phyloP scores from a whole-genome alignment of 2,888 invertebrate genomes.

The Heliconius erato region DNA sequence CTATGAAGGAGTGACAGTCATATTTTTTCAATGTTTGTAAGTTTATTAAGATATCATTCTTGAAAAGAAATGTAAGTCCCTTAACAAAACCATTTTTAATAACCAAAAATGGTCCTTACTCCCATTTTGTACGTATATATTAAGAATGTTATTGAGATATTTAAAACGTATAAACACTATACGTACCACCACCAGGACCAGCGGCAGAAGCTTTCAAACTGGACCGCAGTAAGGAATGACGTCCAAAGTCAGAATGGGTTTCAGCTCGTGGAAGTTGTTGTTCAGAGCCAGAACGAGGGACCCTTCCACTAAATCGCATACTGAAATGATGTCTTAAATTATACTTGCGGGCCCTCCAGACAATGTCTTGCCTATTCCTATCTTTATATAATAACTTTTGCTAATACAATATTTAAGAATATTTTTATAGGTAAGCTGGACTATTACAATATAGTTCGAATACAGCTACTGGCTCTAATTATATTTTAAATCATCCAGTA shows the following conservation, averaged over 20 bases:
- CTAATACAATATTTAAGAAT: not conserved
- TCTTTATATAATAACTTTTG: not conserved
- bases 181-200: conserved; percentile 64
- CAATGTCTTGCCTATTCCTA: not conserved
- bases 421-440: not conserved
- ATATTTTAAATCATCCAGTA: not conserved
- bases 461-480: not conserved
- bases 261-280: conserved; percentile 95
- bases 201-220: conserved; percentile 89
- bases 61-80: too few relatives aligned
- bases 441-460: too few relatives aligned
- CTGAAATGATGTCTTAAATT: conserved; percentile 53
- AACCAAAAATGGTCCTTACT: too few relatives aligned
- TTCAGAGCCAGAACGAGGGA: conserved; percentile 96
- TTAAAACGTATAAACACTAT: not conserved
- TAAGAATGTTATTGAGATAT: not conserved
- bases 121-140: too few relatives aligned
- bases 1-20: too few relatives aligned
- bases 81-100: too few relatives aligned
- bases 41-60: too few relatives aligned
- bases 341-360: not conserved
- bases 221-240: conserved; percentile 93
- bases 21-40: too few relatives aligned
- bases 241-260: conserved; percentile 92
- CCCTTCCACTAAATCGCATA: conserved; percentile 79